A percentile compares a stretch with the other conserved stretches of the same genome.
Conservation (phyloP, 92 coral and sea anemone species). For the Metridium senile region DNA sequence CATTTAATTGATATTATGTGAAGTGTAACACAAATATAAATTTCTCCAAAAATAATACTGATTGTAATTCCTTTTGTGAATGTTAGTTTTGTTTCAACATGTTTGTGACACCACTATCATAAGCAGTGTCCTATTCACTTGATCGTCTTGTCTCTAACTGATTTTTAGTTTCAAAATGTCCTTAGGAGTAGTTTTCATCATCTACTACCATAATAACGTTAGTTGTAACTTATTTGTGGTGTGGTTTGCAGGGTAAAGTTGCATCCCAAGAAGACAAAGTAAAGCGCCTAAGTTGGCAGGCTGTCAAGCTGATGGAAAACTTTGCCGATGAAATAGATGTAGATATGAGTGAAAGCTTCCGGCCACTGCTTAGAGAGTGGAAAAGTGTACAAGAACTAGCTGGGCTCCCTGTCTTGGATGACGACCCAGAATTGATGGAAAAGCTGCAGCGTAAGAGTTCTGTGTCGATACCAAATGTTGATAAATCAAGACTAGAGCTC, state of each 20-base stretch:
- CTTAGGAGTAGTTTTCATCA: too few relatives aligned
- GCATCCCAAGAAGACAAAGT: constrained; percentile 71
- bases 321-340: constrained; percentile 77
- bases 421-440: constrained; percentile 43
- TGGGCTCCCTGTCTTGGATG: constrained; percentile 63
- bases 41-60: too few relatives aligned
- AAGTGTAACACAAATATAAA: too few relatives aligned
- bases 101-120: too few relatives aligned
- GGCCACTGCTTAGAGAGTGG: constrained; percentile 88
- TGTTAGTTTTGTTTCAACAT: too few relatives aligned
- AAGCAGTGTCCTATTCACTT: too few relatives aligned
- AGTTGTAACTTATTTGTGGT: too few relatives aligned
- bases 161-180: too few relatives aligned
- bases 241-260: constrained; percentile 87
- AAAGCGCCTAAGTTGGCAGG: constrained; percentile 80
- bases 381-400: constrained; percentile 90
- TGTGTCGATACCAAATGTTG: constrained; percentile 43
- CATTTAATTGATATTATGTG: too few relatives aligned
- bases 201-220: too few relatives aligned
- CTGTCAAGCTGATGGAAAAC: constrained; percentile 79
- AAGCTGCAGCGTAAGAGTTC: constrained; percentile 49
- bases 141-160: too few relatives aligned
- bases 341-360: constrained; percentile 81
- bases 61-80: too few relatives aligned
- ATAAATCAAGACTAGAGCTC: constrained; percentile 41